Evolutionary conservation across 1,140 invertebrate species (phyloP).

Genomic region (Anoplophora glabripennis): DNA sequence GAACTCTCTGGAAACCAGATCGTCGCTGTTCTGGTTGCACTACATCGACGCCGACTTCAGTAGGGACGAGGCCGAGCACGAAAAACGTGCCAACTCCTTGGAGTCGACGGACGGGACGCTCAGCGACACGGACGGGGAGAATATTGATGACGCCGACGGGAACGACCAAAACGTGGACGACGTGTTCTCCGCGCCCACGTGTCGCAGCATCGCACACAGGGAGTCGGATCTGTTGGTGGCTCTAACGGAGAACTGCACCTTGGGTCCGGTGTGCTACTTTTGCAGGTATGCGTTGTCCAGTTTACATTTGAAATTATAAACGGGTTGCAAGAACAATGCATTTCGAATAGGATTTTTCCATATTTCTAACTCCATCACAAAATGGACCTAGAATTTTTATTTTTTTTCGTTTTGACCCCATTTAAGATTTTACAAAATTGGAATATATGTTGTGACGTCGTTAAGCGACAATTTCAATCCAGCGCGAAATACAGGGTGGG

Average conservation of each 20-base stretch:
- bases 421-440: no score
- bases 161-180: conserved; percentile 14
- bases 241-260: conserved; percentile 44
- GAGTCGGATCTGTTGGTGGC: conserved; percentile 45
- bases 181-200: conserved; percentile 27
- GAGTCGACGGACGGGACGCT: conserved; percentile 34
- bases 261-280: conserved; percentile 48
- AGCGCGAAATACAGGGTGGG: no score
- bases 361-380: no score
- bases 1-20: conserved; percentile 39
- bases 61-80: conserved; percentile 20
- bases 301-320: background rate
- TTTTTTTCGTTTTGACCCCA: no score
- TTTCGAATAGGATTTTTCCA: no score
- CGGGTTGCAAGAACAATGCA: no score
- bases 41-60: conserved; percentile 32
- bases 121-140: conserved; percentile 24
- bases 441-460: no score
- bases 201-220: conserved; percentile 45
- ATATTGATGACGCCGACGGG: conserved; percentile 14
- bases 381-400: no score
- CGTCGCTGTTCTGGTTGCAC: conserved; percentile 41
- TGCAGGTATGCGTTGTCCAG: conserved; percentile 41
- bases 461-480: no score
- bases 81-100: conserved; percentile 33